phyloP scores from a whole-genome alignment of 2,888 invertebrate species.

The Lasioglossum calceatum region DNA sequence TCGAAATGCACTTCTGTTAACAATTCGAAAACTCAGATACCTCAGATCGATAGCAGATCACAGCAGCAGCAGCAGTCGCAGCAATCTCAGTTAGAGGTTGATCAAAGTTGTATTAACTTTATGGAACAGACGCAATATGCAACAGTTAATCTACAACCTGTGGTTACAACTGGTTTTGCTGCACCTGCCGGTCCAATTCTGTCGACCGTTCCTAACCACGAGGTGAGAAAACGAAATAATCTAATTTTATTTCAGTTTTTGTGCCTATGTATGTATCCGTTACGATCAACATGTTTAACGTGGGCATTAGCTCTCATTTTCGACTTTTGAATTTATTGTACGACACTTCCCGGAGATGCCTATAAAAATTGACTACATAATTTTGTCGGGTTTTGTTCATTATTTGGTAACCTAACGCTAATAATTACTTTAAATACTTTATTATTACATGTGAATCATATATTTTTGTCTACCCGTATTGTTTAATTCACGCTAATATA shows the following conservation, averaged over 20 bases:
- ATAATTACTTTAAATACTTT: too few relatives aligned
- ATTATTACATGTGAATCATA: too few relatives aligned
- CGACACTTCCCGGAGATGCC: too few relatives aligned
- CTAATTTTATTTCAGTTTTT: background rate
- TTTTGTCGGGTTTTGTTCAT: too few relatives aligned
- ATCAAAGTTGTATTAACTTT: slow-evolving; percentile 73
- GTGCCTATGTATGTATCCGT: too few relatives aligned
- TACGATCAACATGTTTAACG: too few relatives aligned
- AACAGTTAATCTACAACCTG: slow-evolving; percentile 87
- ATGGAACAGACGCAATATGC: slow-evolving; percentile 85
- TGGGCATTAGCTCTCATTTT: too few relatives aligned
- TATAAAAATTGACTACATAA: too few relatives aligned
- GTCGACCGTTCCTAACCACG: slow-evolving; percentile 76
- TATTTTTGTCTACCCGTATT: too few relatives aligned
- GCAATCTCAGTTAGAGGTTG: slow-evolving; percentile 76
- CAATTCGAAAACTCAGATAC: slow-evolving; percentile 69
- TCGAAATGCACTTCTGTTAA: slow-evolving; percentile 63
- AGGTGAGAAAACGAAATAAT: slow-evolving; percentile 57
- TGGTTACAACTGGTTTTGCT: slow-evolving; percentile 85
- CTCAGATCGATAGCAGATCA: slow-evolving; percentile 70
- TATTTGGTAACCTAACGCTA: too few relatives aligned
- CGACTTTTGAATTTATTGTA: too few relatives aligned
- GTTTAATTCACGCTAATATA: background rate
- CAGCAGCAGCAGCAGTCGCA: slow-evolving; percentile 55
- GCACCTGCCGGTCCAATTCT: slow-evolving; percentile 82